Conservation (phyloP, 2,113 vertebrate species). For the Boulengeromyrus knoepffleri region DNA sequence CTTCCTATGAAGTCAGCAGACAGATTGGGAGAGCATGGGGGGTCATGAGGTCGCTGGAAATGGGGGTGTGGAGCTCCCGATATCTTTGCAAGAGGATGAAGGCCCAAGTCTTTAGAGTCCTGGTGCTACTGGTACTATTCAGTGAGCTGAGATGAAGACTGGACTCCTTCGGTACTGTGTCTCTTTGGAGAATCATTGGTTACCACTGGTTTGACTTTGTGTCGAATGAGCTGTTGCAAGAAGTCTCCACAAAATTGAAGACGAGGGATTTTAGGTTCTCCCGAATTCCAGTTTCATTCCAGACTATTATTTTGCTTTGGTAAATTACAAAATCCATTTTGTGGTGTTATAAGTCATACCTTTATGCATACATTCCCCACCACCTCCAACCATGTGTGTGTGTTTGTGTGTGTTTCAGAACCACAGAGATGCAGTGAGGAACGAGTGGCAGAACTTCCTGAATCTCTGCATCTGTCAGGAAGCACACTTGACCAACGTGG, state of each 20-base stretch:
- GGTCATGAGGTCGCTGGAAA: no score
- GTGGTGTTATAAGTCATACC: not conserved
- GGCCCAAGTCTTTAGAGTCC: no score
- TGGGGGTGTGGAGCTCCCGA: no score
- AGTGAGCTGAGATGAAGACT: no score
- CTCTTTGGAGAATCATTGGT: no score
- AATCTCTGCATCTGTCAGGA: constrained; percentile 96
- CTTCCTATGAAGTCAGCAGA: no score
- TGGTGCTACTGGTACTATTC: no score
- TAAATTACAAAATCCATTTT: not conserved
- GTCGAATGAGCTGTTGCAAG: not conserved
- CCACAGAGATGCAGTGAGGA: constrained; percentile 77
- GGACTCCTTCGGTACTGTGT: no score
- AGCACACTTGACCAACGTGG: constrained; percentile 77
- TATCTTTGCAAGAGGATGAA: no score
- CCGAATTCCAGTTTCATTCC: not conserved
- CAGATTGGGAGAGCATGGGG: no score
- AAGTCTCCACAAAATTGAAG: not conserved
- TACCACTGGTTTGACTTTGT: no score
- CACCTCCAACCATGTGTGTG: not conserved
- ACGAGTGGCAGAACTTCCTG: constrained; percentile 91
- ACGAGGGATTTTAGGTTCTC: not conserved
- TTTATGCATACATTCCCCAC: not conserved
- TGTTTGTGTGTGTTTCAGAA: constrained; percentile 50
- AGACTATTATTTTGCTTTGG: not conserved